Evolutionary conservation across 2,888 invertebrate genomes (phyloP).

Genomic region (Diplazon laetatorius): DNA sequence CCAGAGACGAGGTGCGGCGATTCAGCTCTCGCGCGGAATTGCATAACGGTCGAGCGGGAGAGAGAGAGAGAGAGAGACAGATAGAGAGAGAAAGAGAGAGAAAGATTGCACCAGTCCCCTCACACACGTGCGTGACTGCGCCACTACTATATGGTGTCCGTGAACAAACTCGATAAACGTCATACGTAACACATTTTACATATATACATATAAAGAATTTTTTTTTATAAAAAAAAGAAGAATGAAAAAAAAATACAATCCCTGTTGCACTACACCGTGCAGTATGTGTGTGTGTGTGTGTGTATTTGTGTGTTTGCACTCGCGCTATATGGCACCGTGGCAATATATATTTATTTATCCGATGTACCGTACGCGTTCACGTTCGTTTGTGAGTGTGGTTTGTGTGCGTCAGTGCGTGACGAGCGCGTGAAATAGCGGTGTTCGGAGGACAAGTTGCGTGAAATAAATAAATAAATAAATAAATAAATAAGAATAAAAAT

Average conservation of each 20-base stretch:
- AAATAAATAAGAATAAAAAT: too few relatives aligned
- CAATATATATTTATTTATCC: background rate
- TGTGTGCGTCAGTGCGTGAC: background rate
- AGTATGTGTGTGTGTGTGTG: too few relatives aligned
- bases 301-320: slow-evolving; percentile 2
- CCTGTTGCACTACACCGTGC: background rate
- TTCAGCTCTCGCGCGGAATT: slow-evolving; percentile 71
- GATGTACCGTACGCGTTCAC: too few relatives aligned
- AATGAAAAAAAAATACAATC: too few relatives aligned
- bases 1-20: slow-evolving; percentile 35
- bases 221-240: too few relatives aligned
- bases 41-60: slow-evolving; percentile 75
- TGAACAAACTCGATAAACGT: background rate
- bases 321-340: background rate
- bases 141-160: background rate
- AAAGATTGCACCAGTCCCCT: slow-evolving; percentile 60
- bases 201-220: background rate
- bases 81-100: too few relatives aligned
- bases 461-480: too few relatives aligned
- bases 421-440: slow-evolving; percentile 18
- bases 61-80: too few relatives aligned
- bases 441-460: slow-evolving; percentile 27
- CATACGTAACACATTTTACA: slow-evolving; percentile 23
- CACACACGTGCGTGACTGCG: slow-evolving; percentile 34
- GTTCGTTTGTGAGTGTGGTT: too few relatives aligned